These are phyloP conservation scores for Sanderia malayensis DNA, from an alignment of 30 jellyfish, hydroid and myxozoan genomes.

Conservation along the genomic window DNA sequence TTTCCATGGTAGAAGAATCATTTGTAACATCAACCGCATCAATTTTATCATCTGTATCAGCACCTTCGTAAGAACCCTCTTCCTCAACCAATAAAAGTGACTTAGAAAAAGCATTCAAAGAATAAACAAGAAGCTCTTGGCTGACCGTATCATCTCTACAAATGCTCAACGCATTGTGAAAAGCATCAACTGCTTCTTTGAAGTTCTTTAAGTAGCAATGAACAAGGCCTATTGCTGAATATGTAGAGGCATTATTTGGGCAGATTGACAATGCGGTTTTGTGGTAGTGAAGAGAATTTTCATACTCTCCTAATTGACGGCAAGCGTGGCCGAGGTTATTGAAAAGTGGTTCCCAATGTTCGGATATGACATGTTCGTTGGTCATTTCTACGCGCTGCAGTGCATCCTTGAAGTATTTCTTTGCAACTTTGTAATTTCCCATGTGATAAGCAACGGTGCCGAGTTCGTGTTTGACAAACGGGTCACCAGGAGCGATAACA, in stretches of 20 bases:
- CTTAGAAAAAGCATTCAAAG: constrained; percentile 67
- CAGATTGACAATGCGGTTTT: constrained; percentile 57
- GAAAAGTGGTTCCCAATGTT: constrained; percentile 85
- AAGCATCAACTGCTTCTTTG: constrained; percentile 61
- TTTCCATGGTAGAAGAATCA: constrained; percentile 38
- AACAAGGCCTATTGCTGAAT: constrained; percentile 81
- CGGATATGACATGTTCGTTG: constrained; percentile 43
- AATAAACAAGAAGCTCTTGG: constrained; percentile 72
- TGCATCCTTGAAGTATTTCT: constrained; percentile 57
- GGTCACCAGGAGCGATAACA: constrained; percentile 88
- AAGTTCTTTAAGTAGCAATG: constrained; percentile 44
- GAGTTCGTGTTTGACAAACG: constrained; percentile 78
- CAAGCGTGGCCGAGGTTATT: constrained; percentile 86
- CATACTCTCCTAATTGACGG: constrained; percentile 64
- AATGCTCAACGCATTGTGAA: constrained; percentile 75
- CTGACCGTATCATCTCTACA: constrained; percentile 82
- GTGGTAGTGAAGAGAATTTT: constrained; percentile 60
- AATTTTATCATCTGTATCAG: constrained; percentile 6
- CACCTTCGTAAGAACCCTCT: constrained; percentile 46
- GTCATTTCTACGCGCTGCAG: constrained; percentile 50
- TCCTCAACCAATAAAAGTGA: constrained; percentile 18
- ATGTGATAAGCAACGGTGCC: constrained; percentile 79
- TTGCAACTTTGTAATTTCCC: constrained; percentile 79
- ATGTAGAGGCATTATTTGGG: constrained; percentile 78
- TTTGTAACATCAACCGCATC: constrained; percentile 12